Evolutionary conservation across 2,113 vertebrate genomes (phyloP).

Genomic region (Gorilla gorilla): DNA sequence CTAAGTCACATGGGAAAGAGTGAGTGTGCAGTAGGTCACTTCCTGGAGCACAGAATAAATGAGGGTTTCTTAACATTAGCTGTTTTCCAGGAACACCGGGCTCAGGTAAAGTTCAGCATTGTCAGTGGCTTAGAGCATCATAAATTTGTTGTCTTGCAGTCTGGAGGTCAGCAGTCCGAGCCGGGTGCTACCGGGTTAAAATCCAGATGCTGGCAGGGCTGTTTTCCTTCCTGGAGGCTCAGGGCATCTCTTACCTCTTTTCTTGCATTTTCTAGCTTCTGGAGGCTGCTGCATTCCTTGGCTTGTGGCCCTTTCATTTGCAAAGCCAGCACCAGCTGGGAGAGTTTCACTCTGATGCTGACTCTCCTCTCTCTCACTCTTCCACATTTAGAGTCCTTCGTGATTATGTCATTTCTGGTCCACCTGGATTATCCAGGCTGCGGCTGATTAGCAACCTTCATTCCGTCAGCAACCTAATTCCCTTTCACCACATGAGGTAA

Average conservation of each 20-base stretch:
- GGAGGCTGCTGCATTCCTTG: background rate
- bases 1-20: background rate
- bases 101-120: background rate
- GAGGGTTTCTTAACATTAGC: background rate
- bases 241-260: background rate
- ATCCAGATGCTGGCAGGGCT: background rate
- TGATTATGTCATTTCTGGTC: background rate
- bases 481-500: background rate
- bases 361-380: background rate
- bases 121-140: background rate
- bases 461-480: background rate
- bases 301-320: background rate
- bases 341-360: background rate
- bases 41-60: background rate
- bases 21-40: background rate
- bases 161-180: background rate
- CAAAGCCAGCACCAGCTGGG: background rate
- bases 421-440: background rate
- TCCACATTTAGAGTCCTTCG: background rate
- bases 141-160: background rate
- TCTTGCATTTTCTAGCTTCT: background rate
- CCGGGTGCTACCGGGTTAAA: background rate
- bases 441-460: background rate
- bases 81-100: background rate
- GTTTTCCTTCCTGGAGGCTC: background rate